Conservation (phyloP, 2,113 vertebrate genomes). For the Promerops cafer region DNA sequence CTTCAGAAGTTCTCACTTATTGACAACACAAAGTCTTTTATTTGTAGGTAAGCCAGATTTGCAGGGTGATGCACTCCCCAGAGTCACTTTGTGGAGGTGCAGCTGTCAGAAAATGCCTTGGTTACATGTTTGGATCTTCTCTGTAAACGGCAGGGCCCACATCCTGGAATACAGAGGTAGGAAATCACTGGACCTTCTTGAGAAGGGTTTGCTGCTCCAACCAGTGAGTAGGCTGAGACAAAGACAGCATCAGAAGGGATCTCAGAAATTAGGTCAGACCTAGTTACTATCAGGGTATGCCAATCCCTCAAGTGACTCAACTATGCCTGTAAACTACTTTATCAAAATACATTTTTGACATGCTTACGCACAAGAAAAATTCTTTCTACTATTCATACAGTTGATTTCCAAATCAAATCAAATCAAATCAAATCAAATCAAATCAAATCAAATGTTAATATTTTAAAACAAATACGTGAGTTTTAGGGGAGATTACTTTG, state of each 20-base stretch:
- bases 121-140: background rate
- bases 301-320: background rate
- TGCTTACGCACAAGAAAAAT: background rate
- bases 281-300: background rate
- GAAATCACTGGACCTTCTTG: background rate
- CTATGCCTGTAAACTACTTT: background rate
- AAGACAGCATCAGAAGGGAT: background rate
- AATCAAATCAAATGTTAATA: background rate
- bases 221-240: background rate
- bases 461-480: background rate
- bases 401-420: background rate
- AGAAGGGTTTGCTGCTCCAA: background rate
- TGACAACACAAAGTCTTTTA: background rate
- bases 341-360: background rate
- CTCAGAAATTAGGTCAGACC: background rate
- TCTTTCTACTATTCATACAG: background rate
- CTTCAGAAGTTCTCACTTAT: background rate
- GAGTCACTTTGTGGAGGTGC: background rate
- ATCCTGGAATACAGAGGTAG: background rate
- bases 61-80: background rate
- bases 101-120: background rate
- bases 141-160: accelerated
- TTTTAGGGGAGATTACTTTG: background rate
- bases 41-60: background rate
- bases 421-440: background rate